A percentile compares a stretch with the other conserved stretches of the same genome.
These are phyloP conservation scores for Brachyalestes nurse DNA, from an alignment of 2,797 vertebrate genomes.

Conservation along the genomic window DNA sequence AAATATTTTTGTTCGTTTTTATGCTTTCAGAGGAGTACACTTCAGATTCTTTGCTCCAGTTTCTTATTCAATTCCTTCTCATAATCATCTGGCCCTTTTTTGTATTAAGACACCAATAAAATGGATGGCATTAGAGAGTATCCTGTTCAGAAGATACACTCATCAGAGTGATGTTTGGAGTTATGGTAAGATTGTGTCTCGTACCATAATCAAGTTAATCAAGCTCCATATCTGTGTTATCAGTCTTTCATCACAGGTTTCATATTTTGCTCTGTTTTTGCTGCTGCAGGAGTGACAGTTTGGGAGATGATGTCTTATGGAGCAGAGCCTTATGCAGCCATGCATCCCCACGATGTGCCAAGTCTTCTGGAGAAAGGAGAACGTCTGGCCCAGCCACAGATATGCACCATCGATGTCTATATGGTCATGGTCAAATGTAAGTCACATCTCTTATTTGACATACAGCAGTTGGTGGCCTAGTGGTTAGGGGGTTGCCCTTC, in stretches of 20 bases:
- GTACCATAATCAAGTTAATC: not conserved
- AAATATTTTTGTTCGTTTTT: too few relatives aligned
- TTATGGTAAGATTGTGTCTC: slow-evolving; percentile 82
- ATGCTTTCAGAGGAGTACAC: too few relatives aligned
- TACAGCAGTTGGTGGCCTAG: too few relatives aligned
- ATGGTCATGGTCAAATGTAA: slow-evolving; percentile 99
- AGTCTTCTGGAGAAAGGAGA: slow-evolving; percentile 94
- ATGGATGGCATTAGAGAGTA: slow-evolving; percentile 97
- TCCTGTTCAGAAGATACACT: slow-evolving; percentile 91
- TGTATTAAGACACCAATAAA: slow-evolving; percentile 89
- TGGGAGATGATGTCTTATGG: slow-evolving; percentile 99
- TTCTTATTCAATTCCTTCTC: not conserved
- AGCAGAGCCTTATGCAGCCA: slow-evolving; percentile 86
- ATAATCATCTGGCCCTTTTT: not conserved
- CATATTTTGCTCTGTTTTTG: not conserved
- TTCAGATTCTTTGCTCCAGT: too few relatives aligned
- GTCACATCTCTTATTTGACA: slow-evolving; percentile 56
- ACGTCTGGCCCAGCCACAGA: slow-evolving; percentile 90
- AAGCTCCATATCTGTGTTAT: not conserved
- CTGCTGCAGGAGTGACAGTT: slow-evolving; percentile 86
- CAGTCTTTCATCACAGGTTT: not conserved
- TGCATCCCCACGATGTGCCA: slow-evolving; percentile 87
- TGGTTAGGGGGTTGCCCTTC: too few relatives aligned
- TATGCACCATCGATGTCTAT: slow-evolving; percentile 97
- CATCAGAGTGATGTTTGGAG: slow-evolving; percentile 99